Percentiles rank a stretch among this genome's conserved stretches.
Evolutionary conservation across 2,888 invertebrate genomes (phyloP).

Genomic region (Stenolophus ochropezus): DNA sequence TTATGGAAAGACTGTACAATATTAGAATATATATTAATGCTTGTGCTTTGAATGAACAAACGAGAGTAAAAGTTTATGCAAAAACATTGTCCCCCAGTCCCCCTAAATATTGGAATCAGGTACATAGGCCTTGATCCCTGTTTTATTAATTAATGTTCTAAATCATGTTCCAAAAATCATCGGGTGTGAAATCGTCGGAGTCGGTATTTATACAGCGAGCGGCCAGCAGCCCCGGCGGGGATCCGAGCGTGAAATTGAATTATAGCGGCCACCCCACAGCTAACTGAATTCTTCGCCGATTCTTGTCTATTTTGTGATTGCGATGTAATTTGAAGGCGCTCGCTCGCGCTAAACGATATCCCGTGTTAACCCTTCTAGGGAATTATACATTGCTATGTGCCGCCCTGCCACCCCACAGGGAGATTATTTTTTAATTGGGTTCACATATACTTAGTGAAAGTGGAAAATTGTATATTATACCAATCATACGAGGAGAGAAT

Average conservation of each 20-base stretch:
- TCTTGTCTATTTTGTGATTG: constrained; percentile 49
- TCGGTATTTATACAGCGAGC: constrained; percentile 48
- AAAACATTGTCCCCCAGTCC: neutral
- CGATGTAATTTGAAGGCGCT: constrained; percentile 50
- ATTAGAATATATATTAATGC: neutral
- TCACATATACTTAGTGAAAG: neutral
- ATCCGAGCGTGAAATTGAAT: constrained; percentile 74
- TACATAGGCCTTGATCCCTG: neutral
- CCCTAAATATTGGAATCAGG: neutral
- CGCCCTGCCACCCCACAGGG: neutral
- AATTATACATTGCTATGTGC: neutral
- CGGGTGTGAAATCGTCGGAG: constrained; percentile 51
- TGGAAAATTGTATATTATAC: too few species aligned
- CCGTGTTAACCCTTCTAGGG: constrained; percentile 29
- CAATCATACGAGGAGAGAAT: neutral
- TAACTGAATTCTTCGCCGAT: constrained; percentile 59
- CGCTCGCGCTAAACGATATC: constrained; percentile 24
- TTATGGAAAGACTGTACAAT: too few species aligned
- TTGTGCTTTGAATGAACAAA: neutral
- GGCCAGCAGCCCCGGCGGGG: constrained; percentile 65
- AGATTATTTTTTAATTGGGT: neutral
- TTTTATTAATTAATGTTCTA: constrained; percentile 42
- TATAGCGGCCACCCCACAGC: constrained; percentile 69
- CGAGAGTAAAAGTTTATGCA: neutral
- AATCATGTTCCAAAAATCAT: constrained; percentile 36